These are phyloP conservation scores for Cerceris rybyensis DNA, from an alignment of 2,888 invertebrate species.

Conservation along the genomic window DNA sequence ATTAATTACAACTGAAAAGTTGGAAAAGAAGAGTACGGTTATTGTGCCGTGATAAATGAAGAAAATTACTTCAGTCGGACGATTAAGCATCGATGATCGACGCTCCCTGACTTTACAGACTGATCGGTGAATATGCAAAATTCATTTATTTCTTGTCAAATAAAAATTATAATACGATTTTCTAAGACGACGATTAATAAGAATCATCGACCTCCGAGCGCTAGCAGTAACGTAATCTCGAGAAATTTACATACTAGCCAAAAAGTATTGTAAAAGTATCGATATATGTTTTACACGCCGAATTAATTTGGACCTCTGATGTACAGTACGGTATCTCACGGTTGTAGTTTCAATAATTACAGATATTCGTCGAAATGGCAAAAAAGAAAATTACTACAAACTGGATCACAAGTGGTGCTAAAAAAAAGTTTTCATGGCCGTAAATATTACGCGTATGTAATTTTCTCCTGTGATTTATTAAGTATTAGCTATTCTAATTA, in stretches of 20 bases:
- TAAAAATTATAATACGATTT: neutral
- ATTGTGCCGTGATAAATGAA: slow-evolving; percentile 21
- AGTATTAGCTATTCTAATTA: slow-evolving; percentile 32
- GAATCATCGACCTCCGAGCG: neutral
- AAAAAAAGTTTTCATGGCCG: slow-evolving; percentile 39
- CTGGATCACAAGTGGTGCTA: slow-evolving; percentile 26
- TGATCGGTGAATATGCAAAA: slow-evolving; percentile 1
- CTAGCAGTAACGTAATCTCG: slow-evolving; percentile 1
- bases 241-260: slow-evolving; percentile 24
- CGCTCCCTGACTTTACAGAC: slow-evolving; percentile 7
- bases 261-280: slow-evolving; percentile 33
- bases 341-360: slow-evolving; percentile 36
- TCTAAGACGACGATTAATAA: neutral
- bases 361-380: slow-evolving; percentile 49
- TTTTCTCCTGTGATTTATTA: slow-evolving; percentile 18
- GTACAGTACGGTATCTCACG: slow-evolving; percentile 25
- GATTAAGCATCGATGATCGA: slow-evolving; percentile 1
- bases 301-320: slow-evolving; percentile 60
- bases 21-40: slow-evolving; percentile 14
- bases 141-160: neutral
- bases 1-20: neutral
- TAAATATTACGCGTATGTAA: slow-evolving; percentile 27
- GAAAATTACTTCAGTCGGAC: slow-evolving; percentile 16
- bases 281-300: slow-evolving; percentile 36
- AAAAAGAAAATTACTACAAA: slow-evolving; percentile 43